Percentiles rank a stretch among this genome's conserved stretches.
Conservation (phyloP, 2,888 invertebrate genomes). For the Caenorhabditis sulstoni region DNA sequence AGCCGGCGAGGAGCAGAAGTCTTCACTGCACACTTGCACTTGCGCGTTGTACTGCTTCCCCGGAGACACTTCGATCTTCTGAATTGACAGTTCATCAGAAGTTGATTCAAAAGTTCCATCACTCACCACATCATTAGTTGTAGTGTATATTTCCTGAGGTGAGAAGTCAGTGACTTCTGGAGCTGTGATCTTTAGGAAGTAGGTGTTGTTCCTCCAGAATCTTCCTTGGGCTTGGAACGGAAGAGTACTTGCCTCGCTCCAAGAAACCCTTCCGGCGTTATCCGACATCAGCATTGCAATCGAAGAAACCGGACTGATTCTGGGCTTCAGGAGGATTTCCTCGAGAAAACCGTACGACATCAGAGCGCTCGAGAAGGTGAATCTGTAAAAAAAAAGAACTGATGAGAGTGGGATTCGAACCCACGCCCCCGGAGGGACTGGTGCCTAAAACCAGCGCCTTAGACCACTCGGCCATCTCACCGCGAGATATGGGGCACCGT, state of each 20-base stretch:
- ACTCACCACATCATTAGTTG: conserved; percentile 31
- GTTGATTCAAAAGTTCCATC: too few relatives aligned
- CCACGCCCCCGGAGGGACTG: conserved; percentile 85
- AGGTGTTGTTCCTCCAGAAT: conserved; percentile 57
- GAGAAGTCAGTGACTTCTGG: conserved; percentile 33
- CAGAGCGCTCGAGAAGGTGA: conserved; percentile 54
- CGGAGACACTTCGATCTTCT: conserved; percentile 59
- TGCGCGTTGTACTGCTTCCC: conserved; percentile 50
- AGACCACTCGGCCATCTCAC: conserved; percentile 88
- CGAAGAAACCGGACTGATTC: conserved; percentile 61
- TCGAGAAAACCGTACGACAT: conserved; percentile 65
- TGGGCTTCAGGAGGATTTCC: conserved; percentile 62
- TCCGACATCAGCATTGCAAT: conserved; percentile 68
- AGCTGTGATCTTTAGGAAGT: conserved; percentile 48
- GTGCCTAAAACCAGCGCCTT: conserved; percentile 93
- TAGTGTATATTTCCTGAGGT: conserved; percentile 43
- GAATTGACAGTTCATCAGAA: not conserved
- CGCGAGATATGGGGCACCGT: not conserved
- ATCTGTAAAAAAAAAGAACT: conserved; percentile 55
- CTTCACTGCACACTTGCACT: conserved; percentile 56
- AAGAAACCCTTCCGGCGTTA: conserved; percentile 65
- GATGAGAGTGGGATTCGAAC: conserved; percentile 75
- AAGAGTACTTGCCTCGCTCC: conserved; percentile 66
- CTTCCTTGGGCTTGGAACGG: conserved; percentile 69
- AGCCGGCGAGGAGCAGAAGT: conserved; percentile 56